Conservation (phyloP, 2,888 invertebrate species). For the Octonoba sinensis region DNA sequence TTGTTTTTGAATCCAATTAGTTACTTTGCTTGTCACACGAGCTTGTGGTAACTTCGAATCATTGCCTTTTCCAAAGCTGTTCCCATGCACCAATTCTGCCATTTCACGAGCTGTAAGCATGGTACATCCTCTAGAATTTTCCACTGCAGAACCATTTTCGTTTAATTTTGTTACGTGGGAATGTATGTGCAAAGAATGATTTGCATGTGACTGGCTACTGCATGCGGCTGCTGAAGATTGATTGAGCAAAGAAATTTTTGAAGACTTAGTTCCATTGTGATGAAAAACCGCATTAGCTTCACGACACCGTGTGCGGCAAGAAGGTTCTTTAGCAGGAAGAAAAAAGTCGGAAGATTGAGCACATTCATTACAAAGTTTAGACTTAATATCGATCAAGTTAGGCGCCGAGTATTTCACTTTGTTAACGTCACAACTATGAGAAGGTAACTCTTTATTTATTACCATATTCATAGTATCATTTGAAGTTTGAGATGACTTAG, state of each 20-base stretch:
- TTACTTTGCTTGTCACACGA: slow-evolving; percentile 36
- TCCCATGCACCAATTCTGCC: slow-evolving; percentile 50
- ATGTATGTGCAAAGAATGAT: slow-evolving; percentile 8
- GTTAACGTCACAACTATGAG: no score
- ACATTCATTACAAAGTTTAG: slow-evolving; percentile 43
- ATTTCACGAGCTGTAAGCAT: slow-evolving; percentile 52
- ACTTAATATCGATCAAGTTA: slow-evolving; percentile 36
- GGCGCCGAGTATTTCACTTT: neutral
- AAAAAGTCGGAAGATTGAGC: slow-evolving; percentile 24
- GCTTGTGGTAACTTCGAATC: slow-evolving; percentile 24
- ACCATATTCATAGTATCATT: neutral
- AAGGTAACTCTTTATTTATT: no score
- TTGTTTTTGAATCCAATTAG: slow-evolving; percentile 57
- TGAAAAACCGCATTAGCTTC: neutral
- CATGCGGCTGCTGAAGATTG: neutral
- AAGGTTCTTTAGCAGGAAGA: slow-evolving; percentile 46
- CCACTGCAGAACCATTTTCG: neutral
- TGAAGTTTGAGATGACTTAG: neutral
- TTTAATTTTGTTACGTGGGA: neutral
- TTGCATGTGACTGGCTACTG: neutral
- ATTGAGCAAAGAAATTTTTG: slow-evolving; percentile 14
- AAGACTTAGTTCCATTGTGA: neutral
- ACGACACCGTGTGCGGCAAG: slow-evolving; percentile 21
- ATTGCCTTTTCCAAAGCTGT: neutral
- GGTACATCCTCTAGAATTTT: slow-evolving; percentile 23